Base-by-base conservation (phyloP, 2,113 vertebrate genomes). In the Rutilus rutilus region DNA sequence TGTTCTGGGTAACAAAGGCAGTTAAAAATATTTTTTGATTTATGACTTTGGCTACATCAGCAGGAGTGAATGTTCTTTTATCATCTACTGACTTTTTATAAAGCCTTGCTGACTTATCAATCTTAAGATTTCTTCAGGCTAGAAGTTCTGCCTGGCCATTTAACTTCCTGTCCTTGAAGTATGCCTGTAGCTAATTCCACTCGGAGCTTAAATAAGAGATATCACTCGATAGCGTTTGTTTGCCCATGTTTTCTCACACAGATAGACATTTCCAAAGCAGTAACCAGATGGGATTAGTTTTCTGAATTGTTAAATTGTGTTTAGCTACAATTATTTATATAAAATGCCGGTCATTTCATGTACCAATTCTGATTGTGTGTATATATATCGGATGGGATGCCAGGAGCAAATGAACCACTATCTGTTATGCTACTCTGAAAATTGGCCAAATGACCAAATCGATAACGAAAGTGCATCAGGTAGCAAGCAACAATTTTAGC, bases 11-110 rank as follows among this genome's bases (percentile, higher is more conserved):
- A 69, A n/a, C 64, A 69, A 19, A 33, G 19, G 25, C 64, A 9
- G 8, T 42, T 42, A 9, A 42, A 8, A 2, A 2, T 42, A 10
- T 42, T 9, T 42, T 42, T 42, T 42, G 8, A 42, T 42, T 42
- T 42, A 42, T 42, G 62, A 52, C 62, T n/a, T 82, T 1, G 15
- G 11, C 8, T n/a, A 65, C 11, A 21, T 33, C 36, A 5, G 36
- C 27, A 25, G 19, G 50, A 52, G 39, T 54, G 47, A 14, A 78
- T 65, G 74, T 47, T 45, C 14, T 85, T 79, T 77, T 52, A 77
- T 23, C n/a, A 30, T 64, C 36, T 47, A 42, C 59, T 30, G 25
- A 19, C n/a, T 79, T 57, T 54, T 57, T 21, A 19, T 42, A 25
- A 59, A 42, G 5, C 52, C 25, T 80, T 80, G n/a, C 12, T 79